Evolutionary conservation across 2,888 invertebrate genomes (phyloP), one percentile per base, ranked within the genome.

Genomic region (Drosophila lacicola): DNA sequence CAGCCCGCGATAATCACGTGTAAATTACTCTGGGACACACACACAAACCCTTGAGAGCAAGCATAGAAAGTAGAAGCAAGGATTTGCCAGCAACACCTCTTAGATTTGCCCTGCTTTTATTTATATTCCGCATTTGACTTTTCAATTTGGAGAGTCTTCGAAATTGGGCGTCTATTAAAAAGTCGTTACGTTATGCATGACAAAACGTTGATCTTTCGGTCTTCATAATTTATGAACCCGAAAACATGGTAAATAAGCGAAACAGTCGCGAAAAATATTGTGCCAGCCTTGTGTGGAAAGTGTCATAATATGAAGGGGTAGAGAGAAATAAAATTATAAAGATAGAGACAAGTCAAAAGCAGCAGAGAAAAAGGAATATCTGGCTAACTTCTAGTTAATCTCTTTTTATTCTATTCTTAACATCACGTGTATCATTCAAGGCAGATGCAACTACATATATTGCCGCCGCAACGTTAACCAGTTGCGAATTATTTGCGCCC

Each of bases 1-100:
- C 69, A 41, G 21, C 41, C 63, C 29, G 78, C 65, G 81, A 84
- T 84, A 84, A 84, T 84, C 82, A 82, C 70, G 71, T 84, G 82
- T 74, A 82, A 82, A 82, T 81, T 81, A 68, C 74, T 53, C 45
- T 5, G 56, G 56, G 64, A 49, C 51, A 46, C 53, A 44, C 53
- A 44, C 10, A 46, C 55, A 29, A 47, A 62, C 45, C 54, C 46
- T 44, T 46, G 45, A 45, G 56, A 53, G n/a, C 19, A 6, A n/a
- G 13, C 25, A n/a, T 4, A 62, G 13, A 21, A 13, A 25, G 13
- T 10, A 25, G 44, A 44, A 41, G 41, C 11, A n/a, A 29, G 42
- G 41, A 57, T 60, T 60, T 54, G 21, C n/a, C n/a, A 10, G 25
- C 47, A 11, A 54, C 19, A 29, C 36, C 36, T 33, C 3, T 8